Conservation (phyloP, 1,140 invertebrate species). For the Cyclina sinensis region DNA sequence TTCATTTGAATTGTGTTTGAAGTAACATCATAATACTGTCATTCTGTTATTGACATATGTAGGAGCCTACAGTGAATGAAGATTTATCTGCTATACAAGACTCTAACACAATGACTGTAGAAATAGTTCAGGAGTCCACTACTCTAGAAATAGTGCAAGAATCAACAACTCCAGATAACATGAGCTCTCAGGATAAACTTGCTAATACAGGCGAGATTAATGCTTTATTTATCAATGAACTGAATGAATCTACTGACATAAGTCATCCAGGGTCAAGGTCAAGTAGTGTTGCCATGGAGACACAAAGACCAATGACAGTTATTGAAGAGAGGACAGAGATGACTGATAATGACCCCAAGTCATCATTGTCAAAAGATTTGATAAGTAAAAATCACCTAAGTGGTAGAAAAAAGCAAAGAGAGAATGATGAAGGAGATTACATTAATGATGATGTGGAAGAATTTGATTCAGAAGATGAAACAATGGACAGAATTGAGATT, state of each 20-base stretch:
- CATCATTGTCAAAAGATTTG: neutral
- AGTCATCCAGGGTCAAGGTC: slow-evolving; percentile 62
- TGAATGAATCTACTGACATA: slow-evolving; percentile 47
- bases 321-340: slow-evolving; percentile 68
- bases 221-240: slow-evolving; percentile 41
- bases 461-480: slow-evolving; percentile 58
- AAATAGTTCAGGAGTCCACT: slow-evolving; percentile 15
- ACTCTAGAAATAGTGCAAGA: slow-evolving; percentile 27
- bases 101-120: slow-evolving; percentile 54
- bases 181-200: slow-evolving; percentile 42
- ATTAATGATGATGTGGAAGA: slow-evolving; percentile 1
- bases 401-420: neutral
- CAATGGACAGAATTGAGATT: slow-evolving; percentile 44
- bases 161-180: slow-evolving; percentile 47
- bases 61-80: slow-evolving; percentile 31
- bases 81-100: slow-evolving; percentile 45
- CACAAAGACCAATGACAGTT: neutral
- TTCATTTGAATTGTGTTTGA: too few relatives aligned
- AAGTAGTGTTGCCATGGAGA: slow-evolving; percentile 54
- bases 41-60: slow-evolving; percentile 22
- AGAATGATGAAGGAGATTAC: neutral
- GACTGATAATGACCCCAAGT: neutral
- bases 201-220: slow-evolving; percentile 60
- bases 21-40: neutral
- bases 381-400: neutral